phyloP scores from a whole-genome alignment of 2,797 vertebrate genomes.

The Sebastes ruberrimus region DNA sequence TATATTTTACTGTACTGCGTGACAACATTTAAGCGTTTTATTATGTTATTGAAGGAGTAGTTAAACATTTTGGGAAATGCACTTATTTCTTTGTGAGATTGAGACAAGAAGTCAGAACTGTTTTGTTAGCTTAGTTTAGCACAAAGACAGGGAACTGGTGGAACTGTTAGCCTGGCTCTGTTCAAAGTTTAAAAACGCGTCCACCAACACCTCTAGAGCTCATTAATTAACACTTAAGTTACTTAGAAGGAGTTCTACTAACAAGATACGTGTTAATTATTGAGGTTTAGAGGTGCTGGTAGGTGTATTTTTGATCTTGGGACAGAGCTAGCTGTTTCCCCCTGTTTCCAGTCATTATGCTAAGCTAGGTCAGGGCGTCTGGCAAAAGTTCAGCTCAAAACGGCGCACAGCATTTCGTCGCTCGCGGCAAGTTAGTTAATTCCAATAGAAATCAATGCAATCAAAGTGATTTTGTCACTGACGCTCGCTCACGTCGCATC shows the following conservation, averaged over 20 bases:
- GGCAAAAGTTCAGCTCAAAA: too few species aligned
- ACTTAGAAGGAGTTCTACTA: too few species aligned
- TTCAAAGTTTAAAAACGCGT: neutral
- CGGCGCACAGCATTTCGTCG: too few species aligned
- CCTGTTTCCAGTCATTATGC: neutral
- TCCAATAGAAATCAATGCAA: too few species aligned
- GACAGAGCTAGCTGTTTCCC: neutral
- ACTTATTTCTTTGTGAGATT: neutral
- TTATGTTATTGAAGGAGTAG: neutral
- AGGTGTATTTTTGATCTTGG: neutral
- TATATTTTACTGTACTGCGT: neutral
- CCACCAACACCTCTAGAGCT: neutral
- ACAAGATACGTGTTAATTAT: neutral
- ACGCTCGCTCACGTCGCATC: too few species aligned
- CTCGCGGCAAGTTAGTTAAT: too few species aligned
- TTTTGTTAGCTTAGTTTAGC: neutral
- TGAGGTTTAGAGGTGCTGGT: neutral
- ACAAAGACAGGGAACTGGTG: too few species aligned
- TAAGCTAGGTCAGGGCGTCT: slow-evolving; percentile 4
- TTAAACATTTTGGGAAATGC: neutral
- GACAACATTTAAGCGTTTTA: neutral
- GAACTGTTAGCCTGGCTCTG: too few species aligned
- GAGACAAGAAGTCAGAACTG: neutral
- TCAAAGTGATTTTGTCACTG: too few species aligned
- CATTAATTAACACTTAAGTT: too few species aligned